These are phyloP conservation scores for Serinus canaria DNA, from an alignment of 2,113 vertebrate species.

Conservation along the genomic window DNA sequence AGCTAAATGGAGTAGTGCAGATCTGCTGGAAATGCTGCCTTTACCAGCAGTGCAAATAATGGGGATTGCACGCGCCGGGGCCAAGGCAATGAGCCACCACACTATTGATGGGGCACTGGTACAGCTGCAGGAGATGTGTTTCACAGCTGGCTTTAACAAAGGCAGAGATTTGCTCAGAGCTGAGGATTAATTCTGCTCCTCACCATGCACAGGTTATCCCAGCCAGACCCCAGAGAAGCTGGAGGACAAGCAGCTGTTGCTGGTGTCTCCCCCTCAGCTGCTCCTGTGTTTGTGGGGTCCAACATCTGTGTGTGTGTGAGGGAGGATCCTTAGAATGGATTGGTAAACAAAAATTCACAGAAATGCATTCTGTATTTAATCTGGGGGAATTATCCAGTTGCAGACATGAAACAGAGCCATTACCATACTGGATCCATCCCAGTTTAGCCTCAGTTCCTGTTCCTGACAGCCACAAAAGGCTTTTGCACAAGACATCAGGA, in stretches of 20 bases:
- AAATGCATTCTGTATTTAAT: background rate
- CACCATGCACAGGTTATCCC: conserved; percentile 5
- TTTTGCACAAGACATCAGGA: background rate
- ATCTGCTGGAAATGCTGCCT: conserved; percentile 67
- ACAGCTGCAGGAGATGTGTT: conserved; percentile 62
- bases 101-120: conserved; percentile 70
- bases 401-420: background rate
- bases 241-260: background rate
- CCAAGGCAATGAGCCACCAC: conserved; percentile 74
- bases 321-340: background rate
- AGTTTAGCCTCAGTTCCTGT: fast-evolving
- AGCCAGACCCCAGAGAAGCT: conserved; percentile 6
- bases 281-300: background rate
- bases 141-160: conserved; percentile 61
- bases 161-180: conserved; percentile 41
- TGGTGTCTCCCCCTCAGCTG: background rate
- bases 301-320: background rate
- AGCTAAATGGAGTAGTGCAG: conserved; percentile 73
- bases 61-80: conserved; percentile 72
- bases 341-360: background rate
- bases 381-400: background rate
- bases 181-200: conserved; percentile 54
- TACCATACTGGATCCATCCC: background rate
- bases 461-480: background rate
- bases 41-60: conserved; percentile 77